A percentile compares a stretch with the other conserved stretches of the same genome.
Conservation (phyloP, 2,797 vertebrate species). For the Bovichtus variegatus region DNA sequence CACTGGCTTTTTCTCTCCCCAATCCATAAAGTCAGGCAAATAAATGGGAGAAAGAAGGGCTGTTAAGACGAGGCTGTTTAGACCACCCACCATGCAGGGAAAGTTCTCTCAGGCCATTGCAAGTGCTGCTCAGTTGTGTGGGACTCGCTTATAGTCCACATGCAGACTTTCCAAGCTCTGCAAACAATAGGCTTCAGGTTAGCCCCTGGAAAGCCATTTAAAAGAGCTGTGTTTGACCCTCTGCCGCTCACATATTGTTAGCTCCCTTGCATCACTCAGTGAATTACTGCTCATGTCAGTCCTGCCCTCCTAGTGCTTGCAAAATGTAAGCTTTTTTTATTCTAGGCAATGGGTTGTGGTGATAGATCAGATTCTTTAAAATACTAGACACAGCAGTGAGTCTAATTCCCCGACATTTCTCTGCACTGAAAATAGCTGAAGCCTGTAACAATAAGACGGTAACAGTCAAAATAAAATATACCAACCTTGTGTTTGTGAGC, state of each 20-base stretch:
- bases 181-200: slow-evolving; percentile 63
- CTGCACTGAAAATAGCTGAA: slow-evolving; percentile 19
- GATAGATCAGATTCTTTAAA: slow-evolving; percentile 31
- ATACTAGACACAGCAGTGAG: background rate
- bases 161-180: slow-evolving; percentile 48
- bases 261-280: slow-evolving; percentile 36
- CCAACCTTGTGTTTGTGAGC: background rate
- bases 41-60: slow-evolving; percentile 73
- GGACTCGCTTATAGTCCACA: slow-evolving; percentile 52
- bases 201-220: slow-evolving; percentile 56
- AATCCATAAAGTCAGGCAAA: slow-evolving; percentile 82
- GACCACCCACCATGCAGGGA: slow-evolving; percentile 59
- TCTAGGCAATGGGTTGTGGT: slow-evolving; percentile 27
- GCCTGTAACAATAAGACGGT: slow-evolving; percentile 8
- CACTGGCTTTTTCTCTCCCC: slow-evolving; percentile 68
- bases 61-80: slow-evolving; percentile 66
- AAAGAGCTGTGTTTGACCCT: slow-evolving; percentile 55
- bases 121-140: slow-evolving; percentile 48
- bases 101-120: slow-evolving; percentile 67
- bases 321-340: slow-evolving; percentile 37
- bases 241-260: slow-evolving; percentile 35
- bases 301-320: slow-evolving; percentile 14
- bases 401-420: slow-evolving; percentile 17
- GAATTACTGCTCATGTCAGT: slow-evolving; percentile 54
- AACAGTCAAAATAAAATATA: slow-evolving; percentile 20